These are phyloP conservation scores for Noctua janthe DNA, from an alignment of 2,888 invertebrate species.

Conservation along the genomic window DNA sequence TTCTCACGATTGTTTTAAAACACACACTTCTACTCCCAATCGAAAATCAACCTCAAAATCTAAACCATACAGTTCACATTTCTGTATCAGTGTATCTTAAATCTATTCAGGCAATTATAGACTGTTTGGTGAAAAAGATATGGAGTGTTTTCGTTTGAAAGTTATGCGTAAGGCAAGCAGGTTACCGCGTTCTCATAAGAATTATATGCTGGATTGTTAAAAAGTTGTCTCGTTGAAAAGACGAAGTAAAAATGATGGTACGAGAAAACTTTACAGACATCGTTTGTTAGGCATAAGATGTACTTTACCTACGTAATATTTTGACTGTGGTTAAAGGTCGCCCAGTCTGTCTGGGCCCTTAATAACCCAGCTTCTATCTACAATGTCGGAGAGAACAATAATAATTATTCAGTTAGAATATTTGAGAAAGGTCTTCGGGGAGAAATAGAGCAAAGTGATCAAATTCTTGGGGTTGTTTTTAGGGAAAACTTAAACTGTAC, in stretches of 20 bases:
- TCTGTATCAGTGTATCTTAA: conserved; percentile 20
- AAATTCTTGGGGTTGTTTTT: background rate
- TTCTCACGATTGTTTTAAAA: conserved; percentile 81
- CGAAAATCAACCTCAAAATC: conserved; percentile 28
- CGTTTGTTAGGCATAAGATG: conserved; percentile 11
- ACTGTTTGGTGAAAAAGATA: conserved; percentile 30
- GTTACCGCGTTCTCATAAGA: conserved; percentile 71
- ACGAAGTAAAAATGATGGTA: conserved; percentile 44
- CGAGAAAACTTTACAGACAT: conserved; percentile 56
- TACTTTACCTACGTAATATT: background rate
- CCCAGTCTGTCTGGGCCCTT: background rate
- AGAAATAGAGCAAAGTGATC: background rate
- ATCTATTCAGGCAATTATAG: conserved; percentile 44
- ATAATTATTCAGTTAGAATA: background rate
- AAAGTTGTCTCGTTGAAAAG: conserved; percentile 58
- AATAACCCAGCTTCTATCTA: conserved; percentile 2
- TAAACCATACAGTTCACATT: conserved; percentile 39
- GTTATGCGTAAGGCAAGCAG: conserved; percentile 46
- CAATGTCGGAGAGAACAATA: background rate
- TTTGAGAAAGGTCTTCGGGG: background rate
- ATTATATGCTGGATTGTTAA: conserved; percentile 62
- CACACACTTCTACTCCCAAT: conserved; percentile 44
- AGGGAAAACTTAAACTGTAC: background rate
- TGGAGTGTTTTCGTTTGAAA: conserved; percentile 50
- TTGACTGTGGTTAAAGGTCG: background rate